Evolutionary conservation across 2,797 vertebrate species (phyloP).

Genomic region (Argyrosomus regius): DNA sequence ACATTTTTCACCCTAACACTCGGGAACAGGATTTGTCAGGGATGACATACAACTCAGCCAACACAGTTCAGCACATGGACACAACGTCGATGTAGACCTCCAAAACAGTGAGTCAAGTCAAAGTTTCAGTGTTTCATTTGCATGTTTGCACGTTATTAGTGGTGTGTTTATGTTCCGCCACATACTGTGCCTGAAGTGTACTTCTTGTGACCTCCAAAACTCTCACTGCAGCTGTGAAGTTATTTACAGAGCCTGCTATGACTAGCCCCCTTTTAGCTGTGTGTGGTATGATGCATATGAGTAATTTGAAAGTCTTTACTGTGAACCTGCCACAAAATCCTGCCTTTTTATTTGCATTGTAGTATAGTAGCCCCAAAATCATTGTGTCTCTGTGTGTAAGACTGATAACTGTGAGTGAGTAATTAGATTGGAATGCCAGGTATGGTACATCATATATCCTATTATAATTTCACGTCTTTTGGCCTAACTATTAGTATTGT

Average conservation of each 20-base stretch:
- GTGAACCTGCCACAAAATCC: background rate
- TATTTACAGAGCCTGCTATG: background rate
- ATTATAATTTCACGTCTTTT: background rate
- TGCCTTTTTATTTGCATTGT: background rate
- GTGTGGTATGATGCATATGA: background rate
- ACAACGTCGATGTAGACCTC: background rate
- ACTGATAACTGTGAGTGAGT: background rate
- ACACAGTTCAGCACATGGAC: background rate
- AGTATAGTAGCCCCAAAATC: background rate
- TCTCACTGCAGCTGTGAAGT: background rate
- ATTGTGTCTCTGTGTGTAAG: rapidly evolving
- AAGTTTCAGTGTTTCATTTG: too few species aligned
- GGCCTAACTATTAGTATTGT: background rate
- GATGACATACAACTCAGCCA: background rate
- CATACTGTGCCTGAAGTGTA: background rate
- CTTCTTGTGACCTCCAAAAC: background rate
- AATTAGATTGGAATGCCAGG: background rate
- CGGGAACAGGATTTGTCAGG: background rate
- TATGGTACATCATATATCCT: background rate
- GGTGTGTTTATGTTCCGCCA: background rate
- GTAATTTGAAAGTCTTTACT: background rate
- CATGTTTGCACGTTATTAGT: background rate
- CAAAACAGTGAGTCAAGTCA: background rate
- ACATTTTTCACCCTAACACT: background rate
- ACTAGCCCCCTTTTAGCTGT: background rate